Evolutionary conservation across 2,113 vertebrate genomes (phyloP).

Genomic region (Seriola aureovittata): DNA sequence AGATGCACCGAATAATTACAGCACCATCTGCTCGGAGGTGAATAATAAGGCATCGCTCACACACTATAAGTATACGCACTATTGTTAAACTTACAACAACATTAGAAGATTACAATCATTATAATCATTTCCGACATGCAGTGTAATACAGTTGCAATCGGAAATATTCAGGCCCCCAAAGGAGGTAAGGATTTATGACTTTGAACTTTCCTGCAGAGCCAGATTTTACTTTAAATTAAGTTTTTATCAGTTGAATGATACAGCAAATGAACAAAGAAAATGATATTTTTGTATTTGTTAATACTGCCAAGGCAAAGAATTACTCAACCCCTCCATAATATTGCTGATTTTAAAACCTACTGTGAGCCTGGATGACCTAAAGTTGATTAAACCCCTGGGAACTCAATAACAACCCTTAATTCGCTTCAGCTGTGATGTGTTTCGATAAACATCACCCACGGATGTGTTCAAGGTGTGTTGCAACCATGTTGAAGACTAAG

Average conservation of each 20-base stretch:
- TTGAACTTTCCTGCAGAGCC: too few relatives aligned
- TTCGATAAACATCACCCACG: background rate
- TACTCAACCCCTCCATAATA: background rate
- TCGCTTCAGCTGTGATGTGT: too few relatives aligned
- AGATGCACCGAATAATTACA: constrained; percentile 5
- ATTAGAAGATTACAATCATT: background rate
- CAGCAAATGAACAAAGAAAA: background rate
- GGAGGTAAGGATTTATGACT: too few relatives aligned
- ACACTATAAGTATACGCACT: background rate
- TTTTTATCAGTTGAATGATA: background rate
- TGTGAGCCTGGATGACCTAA: background rate
- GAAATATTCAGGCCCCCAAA: too few relatives aligned
- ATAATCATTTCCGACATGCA: background rate
- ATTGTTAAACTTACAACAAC: background rate
- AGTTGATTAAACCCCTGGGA: background rate
- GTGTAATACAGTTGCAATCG: background rate
- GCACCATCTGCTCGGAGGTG: constrained; percentile 3
- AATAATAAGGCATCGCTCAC: constrained; percentile 14
- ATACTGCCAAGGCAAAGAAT: background rate
- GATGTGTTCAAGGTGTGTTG: background rate
- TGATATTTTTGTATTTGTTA: background rate
- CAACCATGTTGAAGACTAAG: background rate
- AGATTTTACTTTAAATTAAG: too few relatives aligned
- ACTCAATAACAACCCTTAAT: background rate
- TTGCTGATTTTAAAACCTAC: background rate